Conservation (phyloP, 2,888 invertebrate species). For the Diloba caeruleocephala region DNA sequence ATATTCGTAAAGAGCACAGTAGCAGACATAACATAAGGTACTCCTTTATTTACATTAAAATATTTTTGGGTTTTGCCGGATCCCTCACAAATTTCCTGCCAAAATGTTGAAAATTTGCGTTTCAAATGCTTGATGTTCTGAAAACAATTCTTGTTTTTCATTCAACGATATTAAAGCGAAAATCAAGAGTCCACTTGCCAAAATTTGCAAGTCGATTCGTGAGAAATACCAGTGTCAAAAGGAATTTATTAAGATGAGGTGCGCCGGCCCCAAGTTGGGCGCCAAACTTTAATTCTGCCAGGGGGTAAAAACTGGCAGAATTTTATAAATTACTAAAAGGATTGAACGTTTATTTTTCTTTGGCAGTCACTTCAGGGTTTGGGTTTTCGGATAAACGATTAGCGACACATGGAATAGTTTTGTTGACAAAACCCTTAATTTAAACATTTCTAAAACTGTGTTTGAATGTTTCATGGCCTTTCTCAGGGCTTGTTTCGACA, state of each 20-base stretch:
- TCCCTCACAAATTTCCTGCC: neutral
- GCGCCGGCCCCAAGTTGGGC: slow-evolving; percentile 10
- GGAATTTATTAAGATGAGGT: slow-evolving; percentile 55
- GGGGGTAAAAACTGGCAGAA: slow-evolving; percentile 14
- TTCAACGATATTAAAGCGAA: slow-evolving; percentile 46
- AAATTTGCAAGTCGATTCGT: slow-evolving; percentile 57
- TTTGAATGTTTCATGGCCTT: too few species aligned
- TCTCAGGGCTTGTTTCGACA: too few species aligned
- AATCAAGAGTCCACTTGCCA: slow-evolving; percentile 49
- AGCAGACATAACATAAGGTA: too few species aligned
- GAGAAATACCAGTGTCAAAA: slow-evolving; percentile 52
- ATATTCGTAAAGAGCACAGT: too few species aligned
- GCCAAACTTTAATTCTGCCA: slow-evolving; percentile 13
- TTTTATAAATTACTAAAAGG: slow-evolving; percentile 15
- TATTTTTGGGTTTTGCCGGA: neutral
- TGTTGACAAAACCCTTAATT: too few species aligned
- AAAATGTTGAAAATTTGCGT: slow-evolving; percentile 41
- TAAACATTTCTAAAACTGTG: too few species aligned
- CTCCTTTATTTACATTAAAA: too few species aligned
- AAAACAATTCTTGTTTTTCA: slow-evolving; percentile 47
- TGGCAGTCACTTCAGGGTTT: slow-evolving; percentile 2
- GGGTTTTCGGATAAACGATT: slow-evolving; percentile 5
- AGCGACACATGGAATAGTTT: neutral
- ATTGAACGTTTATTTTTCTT: slow-evolving; percentile 7
- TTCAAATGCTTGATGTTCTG: slow-evolving; percentile 46